Base-by-base conservation (phyloP, 2,888 invertebrate species). In the Hyles lineata region DNA sequence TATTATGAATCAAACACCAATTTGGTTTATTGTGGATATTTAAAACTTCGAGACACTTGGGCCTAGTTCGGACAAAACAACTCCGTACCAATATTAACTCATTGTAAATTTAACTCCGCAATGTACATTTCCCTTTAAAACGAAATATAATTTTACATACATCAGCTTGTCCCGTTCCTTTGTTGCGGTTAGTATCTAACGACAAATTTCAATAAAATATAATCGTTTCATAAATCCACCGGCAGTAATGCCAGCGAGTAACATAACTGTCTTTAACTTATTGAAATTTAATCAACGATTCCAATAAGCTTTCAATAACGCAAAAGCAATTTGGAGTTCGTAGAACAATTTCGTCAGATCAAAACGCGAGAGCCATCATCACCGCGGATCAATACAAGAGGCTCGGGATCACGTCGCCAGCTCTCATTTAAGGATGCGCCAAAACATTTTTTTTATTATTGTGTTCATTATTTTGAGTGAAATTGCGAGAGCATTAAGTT, bases 401-500 rank as follows among this genome's bases (percentile, higher is more conserved):
- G 83, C 84, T 76, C 74, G 74, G 74, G 75, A 82, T 88, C 90
- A 88, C 89, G 90, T 90, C 88, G 87, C 85, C 88, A 86, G 82
- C 82, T 85, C 88, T 86, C 87, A 89, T 90, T 90, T 88, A 86
- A 85, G 87, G 81, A 83, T 81, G 81, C 78, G 87, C 88, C 90
- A 87, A 91, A 92, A 89, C 86, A 86, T 88, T 91, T 92, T 92
- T 93, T 88, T 91, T 92, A 92, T 93, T 92, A 90, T 90, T 90
- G 89, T 89, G 89, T 92, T 92, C 92, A 91, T 93, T 92, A 92
- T 92, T 91, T 91, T 90, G 90, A 93, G 91, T 90, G 91, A 94
- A 94, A 94, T 94, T 94, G 94, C 93, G 93, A 94, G 94, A 93
- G 93, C 92, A 94, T 94, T 94, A 94, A 91, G 87, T 90, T 94